These are phyloP conservation scores for Uloborus plumipes DNA, from an alignment of 2,888 invertebrate genomes.

Conservation along the genomic window DNA sequence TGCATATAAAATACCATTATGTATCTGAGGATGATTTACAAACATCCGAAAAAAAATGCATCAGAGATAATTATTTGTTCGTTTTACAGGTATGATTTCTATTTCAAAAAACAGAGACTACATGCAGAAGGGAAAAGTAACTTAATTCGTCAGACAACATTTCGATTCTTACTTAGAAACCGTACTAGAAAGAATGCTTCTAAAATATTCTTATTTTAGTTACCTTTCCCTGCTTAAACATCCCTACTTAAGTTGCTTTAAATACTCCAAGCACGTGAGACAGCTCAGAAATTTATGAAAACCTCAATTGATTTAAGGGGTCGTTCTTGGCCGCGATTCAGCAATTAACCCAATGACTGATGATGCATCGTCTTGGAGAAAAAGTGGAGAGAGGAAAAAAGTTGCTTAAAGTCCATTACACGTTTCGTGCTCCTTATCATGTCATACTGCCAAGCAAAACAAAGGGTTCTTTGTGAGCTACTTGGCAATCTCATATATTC, in stretches of 20 bases:
- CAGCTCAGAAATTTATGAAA: slow-evolving; percentile 46
- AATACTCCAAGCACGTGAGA: slow-evolving; percentile 27
- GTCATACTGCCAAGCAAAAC: slow-evolving; percentile 36
- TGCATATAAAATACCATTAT: too few relatives aligned
- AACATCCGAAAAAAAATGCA: too few relatives aligned
- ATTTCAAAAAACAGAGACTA: too few relatives aligned
- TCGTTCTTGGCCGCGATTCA: slow-evolving; percentile 42
- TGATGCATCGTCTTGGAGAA: slow-evolving; percentile 16
- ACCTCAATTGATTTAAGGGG: slow-evolving; percentile 40
- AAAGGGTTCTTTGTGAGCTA: slow-evolving; percentile 41
- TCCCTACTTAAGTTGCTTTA: slow-evolving; percentile 26
- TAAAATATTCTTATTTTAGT: too few relatives aligned
- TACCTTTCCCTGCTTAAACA: too few relatives aligned
- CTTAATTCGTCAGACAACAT: too few relatives aligned
- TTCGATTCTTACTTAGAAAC: too few relatives aligned
- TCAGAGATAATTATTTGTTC: too few relatives aligned
- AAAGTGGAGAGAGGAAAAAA: slow-evolving; percentile 14
- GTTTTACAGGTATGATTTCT: too few relatives aligned
- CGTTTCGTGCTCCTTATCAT: slow-evolving; percentile 4
- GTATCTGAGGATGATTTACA: too few relatives aligned
- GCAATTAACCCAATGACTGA: slow-evolving; percentile 58
- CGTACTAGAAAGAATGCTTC: too few relatives aligned
- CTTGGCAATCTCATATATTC: slow-evolving; percentile 57
- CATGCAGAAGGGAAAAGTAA: too few relatives aligned
- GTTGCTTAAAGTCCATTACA: slow-evolving; percentile 13